A percentile compares a stretch with the other conserved stretches of the same genome.
phyloP scores from a whole-genome alignment of 2,113 vertebrate species.

The Catagonus wagneri region DNA sequence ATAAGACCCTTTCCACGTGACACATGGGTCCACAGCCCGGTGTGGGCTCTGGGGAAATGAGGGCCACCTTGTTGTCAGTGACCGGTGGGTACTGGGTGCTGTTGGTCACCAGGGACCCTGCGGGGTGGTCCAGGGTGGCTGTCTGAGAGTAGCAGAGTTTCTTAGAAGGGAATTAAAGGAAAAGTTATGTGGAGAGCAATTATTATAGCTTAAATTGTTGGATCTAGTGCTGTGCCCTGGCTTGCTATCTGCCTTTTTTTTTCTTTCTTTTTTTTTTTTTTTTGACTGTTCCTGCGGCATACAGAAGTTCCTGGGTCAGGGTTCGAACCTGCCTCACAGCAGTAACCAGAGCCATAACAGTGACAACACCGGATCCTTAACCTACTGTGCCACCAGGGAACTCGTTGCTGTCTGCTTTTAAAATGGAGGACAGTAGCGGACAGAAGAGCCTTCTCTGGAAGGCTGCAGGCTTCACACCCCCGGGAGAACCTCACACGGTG shows the following conservation, averaged over 20 bases:
- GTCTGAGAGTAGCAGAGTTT: not conserved
- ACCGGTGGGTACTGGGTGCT: accelerated
- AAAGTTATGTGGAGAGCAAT: not conserved
- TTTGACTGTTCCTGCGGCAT: not conserved
- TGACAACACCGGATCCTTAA: no score
- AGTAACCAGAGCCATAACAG: no score
- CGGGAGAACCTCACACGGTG: not conserved
- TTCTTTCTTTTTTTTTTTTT: not conserved
- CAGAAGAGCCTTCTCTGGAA: not conserved
- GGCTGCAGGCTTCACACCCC: accelerated
- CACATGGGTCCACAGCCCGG: not conserved
- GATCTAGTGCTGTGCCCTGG: not conserved
- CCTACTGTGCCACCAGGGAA: not conserved
- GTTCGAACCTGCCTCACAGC: no score
- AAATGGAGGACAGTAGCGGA: accelerated
- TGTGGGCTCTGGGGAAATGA: not conserved
- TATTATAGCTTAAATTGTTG: not conserved
- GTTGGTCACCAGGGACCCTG: not conserved
- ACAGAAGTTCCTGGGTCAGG: no score
- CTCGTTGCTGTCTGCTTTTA: not conserved
- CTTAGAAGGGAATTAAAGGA: no score
- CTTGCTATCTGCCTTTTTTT: not conserved
- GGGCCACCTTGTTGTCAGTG: accelerated
- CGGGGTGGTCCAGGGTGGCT: accelerated
- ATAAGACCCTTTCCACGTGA: not conserved